phyloP scores from a whole-genome alignment of 2,888 invertebrate species.

The Kuschelorhynchus macadamiae region DNA sequence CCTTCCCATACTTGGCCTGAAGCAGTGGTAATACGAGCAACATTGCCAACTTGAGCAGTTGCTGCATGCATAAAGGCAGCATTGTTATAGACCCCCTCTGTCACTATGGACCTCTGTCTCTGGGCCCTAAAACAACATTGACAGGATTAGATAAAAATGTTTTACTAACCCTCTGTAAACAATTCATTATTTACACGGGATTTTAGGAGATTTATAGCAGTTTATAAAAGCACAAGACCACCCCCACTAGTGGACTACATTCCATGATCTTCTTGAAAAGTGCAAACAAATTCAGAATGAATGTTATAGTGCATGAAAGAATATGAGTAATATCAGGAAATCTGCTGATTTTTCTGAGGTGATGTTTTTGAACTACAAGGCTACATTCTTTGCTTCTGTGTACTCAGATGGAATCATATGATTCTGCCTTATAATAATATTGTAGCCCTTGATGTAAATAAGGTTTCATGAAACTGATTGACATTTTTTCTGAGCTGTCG shows the following conservation, averaged over 20 bases:
- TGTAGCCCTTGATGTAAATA: too few relatives aligned
- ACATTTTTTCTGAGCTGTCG: too few relatives aligned
- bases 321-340: not conserved
- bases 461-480: too few relatives aligned
- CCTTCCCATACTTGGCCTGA: slow-evolving; percentile 91
- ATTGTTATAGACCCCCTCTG: slow-evolving; percentile 92
- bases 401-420: too few relatives aligned
- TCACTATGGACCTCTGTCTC: slow-evolving; percentile 77
- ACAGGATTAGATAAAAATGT: not conserved
- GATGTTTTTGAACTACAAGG: too few relatives aligned
- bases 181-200: not conserved
- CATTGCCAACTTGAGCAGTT: slow-evolving; percentile 87
- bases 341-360: not conserved
- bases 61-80: slow-evolving; percentile 92
- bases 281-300: too few relatives aligned
- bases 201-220: not conserved
- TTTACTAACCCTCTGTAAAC: not conserved
- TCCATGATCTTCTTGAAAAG: not conserved
- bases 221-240: not conserved
- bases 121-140: slow-evolving; percentile 72
- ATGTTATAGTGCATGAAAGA: too few relatives aligned
- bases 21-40: slow-evolving; percentile 85
- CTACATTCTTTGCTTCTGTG: too few relatives aligned
- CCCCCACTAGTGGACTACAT: too few relatives aligned
- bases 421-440: too few relatives aligned